A percentile compares a stretch with the other conserved stretches of the same genome.
phyloP scores from a whole-genome alignment of 2,888 invertebrate genomes.

The Notodonta dromedarius region DNA sequence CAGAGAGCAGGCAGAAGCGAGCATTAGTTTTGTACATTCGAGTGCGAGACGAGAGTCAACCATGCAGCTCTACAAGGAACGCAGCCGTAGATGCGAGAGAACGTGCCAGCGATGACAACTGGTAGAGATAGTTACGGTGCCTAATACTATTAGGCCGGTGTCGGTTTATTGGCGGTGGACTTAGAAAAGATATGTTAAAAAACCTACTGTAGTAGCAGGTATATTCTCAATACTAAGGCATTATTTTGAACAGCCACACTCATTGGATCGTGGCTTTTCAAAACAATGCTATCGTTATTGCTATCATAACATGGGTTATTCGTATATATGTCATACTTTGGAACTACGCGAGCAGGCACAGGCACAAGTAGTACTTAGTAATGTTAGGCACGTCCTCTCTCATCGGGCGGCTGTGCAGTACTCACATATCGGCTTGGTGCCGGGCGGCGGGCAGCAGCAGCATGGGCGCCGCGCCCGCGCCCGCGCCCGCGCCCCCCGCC shows the following conservation, averaged over 20 bases:
- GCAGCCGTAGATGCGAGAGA: conserved; percentile 1
- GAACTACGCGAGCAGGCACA: neutral
- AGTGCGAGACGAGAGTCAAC: conserved; percentile 17
- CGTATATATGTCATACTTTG: too few relatives aligned
- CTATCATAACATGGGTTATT: too few relatives aligned
- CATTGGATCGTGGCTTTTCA: too few relatives aligned
- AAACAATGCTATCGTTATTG: too few relatives aligned
- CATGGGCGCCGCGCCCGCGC: conserved; percentile 42
- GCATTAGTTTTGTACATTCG: conserved; percentile 3
- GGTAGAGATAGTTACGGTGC: neutral
- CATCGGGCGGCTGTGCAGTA: conserved; percentile 34
- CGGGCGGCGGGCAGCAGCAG: conserved; percentile 61
- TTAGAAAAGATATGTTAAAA: too few relatives aligned
- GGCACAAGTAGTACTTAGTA: neutral
- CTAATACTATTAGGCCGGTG: too few relatives aligned
- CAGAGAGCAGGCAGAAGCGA: conserved; percentile 8
- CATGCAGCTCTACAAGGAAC: conserved; percentile 16
- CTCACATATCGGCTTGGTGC: conserved; percentile 65
- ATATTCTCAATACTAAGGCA: too few relatives aligned
- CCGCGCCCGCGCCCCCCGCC: conserved; percentile 38
- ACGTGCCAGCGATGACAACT: neutral
- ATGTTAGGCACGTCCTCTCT: neutral
- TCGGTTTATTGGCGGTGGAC: too few relatives aligned
- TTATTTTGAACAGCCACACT: too few relatives aligned
- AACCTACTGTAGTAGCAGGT: too few relatives aligned